Conservation (phyloP, 2,888 invertebrate species). For the Megamerina dolium region DNA sequence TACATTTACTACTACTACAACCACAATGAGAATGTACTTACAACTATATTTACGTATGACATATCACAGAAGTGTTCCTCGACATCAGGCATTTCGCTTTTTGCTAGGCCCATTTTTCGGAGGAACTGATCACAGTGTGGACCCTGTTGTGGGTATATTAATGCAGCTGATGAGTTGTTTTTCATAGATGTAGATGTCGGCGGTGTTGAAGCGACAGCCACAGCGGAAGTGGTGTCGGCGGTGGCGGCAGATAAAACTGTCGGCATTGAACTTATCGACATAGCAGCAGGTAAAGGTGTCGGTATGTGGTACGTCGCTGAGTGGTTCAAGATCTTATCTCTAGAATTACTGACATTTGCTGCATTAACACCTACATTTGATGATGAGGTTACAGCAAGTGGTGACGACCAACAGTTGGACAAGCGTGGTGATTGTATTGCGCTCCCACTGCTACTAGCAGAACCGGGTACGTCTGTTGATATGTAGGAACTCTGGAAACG, state of each 20-base stretch:
- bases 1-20: neutral
- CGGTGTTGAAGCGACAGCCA: slow-evolving; percentile 3
- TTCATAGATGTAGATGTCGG: slow-evolving; percentile 17
- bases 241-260: slow-evolving; percentile 8
- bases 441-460: slow-evolving; percentile 23
- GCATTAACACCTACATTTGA: slow-evolving; percentile 1
- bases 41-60: slow-evolving; percentile 49
- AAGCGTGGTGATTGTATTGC: slow-evolving; percentile 18
- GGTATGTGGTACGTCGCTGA: slow-evolving; percentile 12
- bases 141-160: slow-evolving; percentile 43
- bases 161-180: slow-evolving; percentile 20
- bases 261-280: slow-evolving; percentile 1
- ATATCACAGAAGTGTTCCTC: slow-evolving; percentile 51
- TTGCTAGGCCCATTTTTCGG: slow-evolving; percentile 48
- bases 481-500: slow-evolving; percentile 15
- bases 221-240: slow-evolving; percentile 9
- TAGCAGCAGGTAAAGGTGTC: slow-evolving; percentile 14
- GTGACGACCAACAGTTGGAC: slow-evolving; percentile 14
- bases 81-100: slow-evolving; percentile 37
- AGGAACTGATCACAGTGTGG: slow-evolving; percentile 51
- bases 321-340: slow-evolving; percentile 17
- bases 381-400: neutral
- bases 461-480: slow-evolving; percentile 17
- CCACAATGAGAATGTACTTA: slow-evolving; percentile 25
- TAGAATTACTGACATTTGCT: slow-evolving; percentile 5